Conservation (phyloP, 1,140 invertebrate species). For the Rhagoletis pomonella region DNA sequence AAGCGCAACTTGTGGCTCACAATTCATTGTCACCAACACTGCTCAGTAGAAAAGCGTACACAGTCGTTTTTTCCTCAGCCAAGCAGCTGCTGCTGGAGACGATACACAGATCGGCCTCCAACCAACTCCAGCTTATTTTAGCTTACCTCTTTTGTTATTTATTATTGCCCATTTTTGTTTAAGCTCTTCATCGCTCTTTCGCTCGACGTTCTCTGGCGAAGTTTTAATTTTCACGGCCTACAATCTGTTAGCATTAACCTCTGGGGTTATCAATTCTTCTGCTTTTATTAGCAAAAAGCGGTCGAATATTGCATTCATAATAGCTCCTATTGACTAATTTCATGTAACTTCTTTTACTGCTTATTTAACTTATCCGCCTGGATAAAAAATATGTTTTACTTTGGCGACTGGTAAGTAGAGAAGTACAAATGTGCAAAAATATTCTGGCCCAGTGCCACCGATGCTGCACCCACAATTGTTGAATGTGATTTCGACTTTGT, state of each 20-base stretch:
- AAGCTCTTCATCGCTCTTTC: not conserved
- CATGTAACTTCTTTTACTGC: too few species aligned
- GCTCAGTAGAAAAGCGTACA: not conserved
- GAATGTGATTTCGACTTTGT: conserved; percentile 7
- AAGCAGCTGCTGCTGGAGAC: not conserved
- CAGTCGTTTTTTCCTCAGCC: not conserved
- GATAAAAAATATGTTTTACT: not conserved
- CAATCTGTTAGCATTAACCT: not conserved
- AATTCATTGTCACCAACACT: too few species aligned
- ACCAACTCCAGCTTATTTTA: too few species aligned
- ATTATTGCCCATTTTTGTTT: not conserved
- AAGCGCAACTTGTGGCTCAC: too few species aligned
- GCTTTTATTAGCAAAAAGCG: too few species aligned
- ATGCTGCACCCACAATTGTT: conserved; percentile 44
- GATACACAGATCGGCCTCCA: not conserved
- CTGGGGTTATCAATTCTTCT: too few species aligned
- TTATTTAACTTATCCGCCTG: too few species aligned
- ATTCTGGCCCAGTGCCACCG: not conserved
- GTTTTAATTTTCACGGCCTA: not conserved
- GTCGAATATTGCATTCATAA: too few species aligned
- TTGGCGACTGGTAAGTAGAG: not conserved
- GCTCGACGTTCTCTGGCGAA: not conserved
- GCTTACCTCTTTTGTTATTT: not conserved
- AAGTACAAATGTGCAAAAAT: not conserved
- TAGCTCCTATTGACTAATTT: too few species aligned